Conservation (phyloP, 2,888 invertebrate genomes). For the Rhabditophanes sp. region DNA sequence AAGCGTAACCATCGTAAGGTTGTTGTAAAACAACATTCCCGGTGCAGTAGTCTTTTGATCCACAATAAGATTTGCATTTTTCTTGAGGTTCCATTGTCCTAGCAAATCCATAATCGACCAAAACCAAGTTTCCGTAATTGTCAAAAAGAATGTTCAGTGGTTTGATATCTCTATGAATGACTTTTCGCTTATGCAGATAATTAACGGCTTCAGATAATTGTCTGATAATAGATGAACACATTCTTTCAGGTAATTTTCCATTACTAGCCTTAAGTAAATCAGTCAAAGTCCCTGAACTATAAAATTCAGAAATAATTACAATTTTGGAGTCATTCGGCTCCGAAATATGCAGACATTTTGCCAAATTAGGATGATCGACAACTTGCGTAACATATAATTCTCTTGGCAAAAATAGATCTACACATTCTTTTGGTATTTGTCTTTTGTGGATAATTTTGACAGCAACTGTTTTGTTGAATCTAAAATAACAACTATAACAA, state of each 20-base stretch:
- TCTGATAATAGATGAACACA: conserved; percentile 24
- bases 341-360: conserved; percentile 16
- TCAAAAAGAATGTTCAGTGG: conserved; percentile 28
- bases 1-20: conserved; percentile 21
- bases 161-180: conserved; percentile 14
- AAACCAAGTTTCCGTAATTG: conserved; percentile 23
- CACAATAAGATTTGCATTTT: conserved; percentile 24
- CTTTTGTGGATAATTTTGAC: conserved; percentile 27
- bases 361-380: conserved; percentile 11
- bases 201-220: conserved; percentile 29
- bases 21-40: conserved; percentile 6
- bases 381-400: conserved; percentile 23
- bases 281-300: conserved; percentile 23
- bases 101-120: conserved; percentile 31
- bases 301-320: conserved; percentile 25
- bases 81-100: conserved; percentile 14
- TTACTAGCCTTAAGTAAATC: conserved; percentile 14
- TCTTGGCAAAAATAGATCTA: conserved; percentile 26
- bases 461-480: conserved; percentile 16
- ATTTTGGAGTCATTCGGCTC: conserved; percentile 15
- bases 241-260: too few relatives aligned
- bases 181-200: conserved; percentile 18
- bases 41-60: conserved; percentile 16
- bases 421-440: conserved; percentile 16
- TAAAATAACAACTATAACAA: conserved; percentile 4